Conservation (phyloP, 2,113 vertebrate species). For the Zingel zingel region DNA sequence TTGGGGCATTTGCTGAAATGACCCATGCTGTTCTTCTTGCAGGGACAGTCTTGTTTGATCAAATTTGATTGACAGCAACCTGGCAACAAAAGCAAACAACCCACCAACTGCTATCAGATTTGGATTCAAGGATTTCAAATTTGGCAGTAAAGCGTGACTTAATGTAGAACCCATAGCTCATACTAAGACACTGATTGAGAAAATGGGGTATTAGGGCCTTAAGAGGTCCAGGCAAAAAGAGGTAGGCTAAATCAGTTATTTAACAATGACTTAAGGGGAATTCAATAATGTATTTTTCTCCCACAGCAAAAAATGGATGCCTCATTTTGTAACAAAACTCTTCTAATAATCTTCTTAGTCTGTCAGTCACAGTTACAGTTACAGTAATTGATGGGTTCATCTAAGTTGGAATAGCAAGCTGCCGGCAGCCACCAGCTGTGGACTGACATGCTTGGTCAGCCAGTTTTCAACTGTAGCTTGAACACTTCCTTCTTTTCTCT, state of each 20-base stretch:
- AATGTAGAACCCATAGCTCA: neutral
- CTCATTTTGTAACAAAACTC: conserved; percentile 1
- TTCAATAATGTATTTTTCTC: conserved; percentile 4
- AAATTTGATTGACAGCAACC: neutral
- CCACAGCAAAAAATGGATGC: neutral
- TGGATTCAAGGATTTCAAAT: neutral
- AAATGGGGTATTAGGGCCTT: neutral
- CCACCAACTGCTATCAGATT: neutral
- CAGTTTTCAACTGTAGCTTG: conserved; percentile 27
- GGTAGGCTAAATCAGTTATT: neutral
- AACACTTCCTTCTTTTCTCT: conserved; percentile 16
- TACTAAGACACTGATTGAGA: neutral
- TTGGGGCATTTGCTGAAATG: neutral
- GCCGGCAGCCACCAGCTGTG: conserved; percentile 53
- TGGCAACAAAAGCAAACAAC: neutral
- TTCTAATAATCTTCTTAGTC: conserved; percentile 2
- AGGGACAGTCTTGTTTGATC: neutral
- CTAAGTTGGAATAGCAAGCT: conserved; percentile 36
- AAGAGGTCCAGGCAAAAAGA: neutral
- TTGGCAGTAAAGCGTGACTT: neutral
- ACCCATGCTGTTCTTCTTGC: neutral
- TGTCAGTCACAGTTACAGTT: conserved; percentile 10
- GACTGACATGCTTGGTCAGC: conserved; percentile 47
- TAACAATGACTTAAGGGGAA: neutral
- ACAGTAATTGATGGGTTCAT: conserved; percentile 51